Conservation (phyloP, 1,140 invertebrate species). For the Brachionus asplanchnoidis region DNA sequence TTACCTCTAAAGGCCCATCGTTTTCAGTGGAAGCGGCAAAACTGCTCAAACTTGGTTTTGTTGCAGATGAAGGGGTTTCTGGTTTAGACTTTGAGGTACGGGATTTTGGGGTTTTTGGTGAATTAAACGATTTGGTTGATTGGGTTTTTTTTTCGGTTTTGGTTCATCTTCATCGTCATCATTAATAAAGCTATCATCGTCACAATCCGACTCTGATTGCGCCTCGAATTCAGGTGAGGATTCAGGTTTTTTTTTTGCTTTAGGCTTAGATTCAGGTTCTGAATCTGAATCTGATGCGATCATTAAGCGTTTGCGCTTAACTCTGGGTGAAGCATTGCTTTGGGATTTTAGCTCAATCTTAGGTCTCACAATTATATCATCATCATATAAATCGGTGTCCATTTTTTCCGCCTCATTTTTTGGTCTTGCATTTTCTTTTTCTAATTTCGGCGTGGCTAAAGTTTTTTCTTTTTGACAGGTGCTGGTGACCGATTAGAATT, state of each 20-base stretch:
- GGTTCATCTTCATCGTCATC: constrained; percentile 23
- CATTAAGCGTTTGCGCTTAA: background rate
- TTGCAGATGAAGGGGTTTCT: background rate
- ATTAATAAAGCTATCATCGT: background rate
- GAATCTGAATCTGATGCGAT: constrained; percentile 13
- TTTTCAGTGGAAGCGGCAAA: background rate
- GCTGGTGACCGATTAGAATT: background rate
- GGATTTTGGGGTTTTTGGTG: constrained; percentile 15
- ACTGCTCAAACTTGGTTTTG: constrained; percentile 5
- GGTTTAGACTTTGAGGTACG: background rate
- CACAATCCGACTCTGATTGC: background rate
- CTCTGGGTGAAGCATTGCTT: background rate
- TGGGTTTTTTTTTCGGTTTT: constrained; percentile 9
- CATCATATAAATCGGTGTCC: background rate
- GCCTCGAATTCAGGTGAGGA: background rate
- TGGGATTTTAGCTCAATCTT: background rate
- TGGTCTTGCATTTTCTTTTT: constrained; percentile 17
- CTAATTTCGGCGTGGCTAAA: background rate
- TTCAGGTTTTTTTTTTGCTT: background rate
- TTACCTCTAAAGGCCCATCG: background rate
- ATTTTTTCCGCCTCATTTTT: constrained; percentile 16
- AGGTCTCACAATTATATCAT: background rate
- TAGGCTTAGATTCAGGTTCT: background rate
- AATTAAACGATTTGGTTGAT: background rate
- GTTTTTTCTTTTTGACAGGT: background rate